phyloP scores from a whole-genome alignment of 2,113 vertebrate species.

The Bucco capensis region DNA sequence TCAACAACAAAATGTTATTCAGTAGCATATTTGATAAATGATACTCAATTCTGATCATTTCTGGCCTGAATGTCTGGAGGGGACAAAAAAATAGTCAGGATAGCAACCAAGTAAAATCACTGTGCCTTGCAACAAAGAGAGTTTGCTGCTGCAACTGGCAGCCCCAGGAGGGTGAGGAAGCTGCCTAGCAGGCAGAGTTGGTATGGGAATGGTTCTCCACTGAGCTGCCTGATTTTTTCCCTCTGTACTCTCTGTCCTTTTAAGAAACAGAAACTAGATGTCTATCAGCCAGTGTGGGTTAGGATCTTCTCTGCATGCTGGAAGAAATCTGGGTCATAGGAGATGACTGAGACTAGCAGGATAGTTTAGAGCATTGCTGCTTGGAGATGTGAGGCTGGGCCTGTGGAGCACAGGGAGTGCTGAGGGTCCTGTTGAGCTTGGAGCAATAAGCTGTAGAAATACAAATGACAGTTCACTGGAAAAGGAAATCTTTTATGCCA shows the following conservation, averaged over 20 bases:
- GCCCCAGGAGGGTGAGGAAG: rapidly evolving
- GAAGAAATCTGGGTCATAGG: slow-evolving; percentile 27
- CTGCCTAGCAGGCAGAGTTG: neutral
- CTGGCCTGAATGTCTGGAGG: neutral
- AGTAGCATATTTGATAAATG: neutral
- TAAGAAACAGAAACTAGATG: slow-evolving; percentile 27
- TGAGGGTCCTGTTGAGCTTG: neutral
- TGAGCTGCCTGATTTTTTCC: neutral
- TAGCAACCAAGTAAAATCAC: neutral
- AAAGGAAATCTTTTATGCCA: neutral
- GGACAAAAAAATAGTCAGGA: neutral
- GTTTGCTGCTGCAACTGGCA: slow-evolving; percentile 1
- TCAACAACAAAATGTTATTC: neutral
- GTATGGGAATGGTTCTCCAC: neutral
- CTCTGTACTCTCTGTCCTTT: neutral
- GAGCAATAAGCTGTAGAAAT: neutral
- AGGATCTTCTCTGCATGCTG: neutral
- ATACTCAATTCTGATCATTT: neutral
- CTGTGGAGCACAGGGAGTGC: neutral
- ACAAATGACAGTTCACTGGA: neutral
- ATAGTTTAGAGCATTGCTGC: neutral
- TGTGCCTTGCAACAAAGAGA: neutral
- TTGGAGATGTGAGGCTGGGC: neutral
- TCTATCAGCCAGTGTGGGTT: slow-evolving; percentile 13
- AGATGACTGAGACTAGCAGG: neutral